Conservation (phyloP, 2,888 invertebrate genomes). For the Sinotaia quadrata region DNA sequence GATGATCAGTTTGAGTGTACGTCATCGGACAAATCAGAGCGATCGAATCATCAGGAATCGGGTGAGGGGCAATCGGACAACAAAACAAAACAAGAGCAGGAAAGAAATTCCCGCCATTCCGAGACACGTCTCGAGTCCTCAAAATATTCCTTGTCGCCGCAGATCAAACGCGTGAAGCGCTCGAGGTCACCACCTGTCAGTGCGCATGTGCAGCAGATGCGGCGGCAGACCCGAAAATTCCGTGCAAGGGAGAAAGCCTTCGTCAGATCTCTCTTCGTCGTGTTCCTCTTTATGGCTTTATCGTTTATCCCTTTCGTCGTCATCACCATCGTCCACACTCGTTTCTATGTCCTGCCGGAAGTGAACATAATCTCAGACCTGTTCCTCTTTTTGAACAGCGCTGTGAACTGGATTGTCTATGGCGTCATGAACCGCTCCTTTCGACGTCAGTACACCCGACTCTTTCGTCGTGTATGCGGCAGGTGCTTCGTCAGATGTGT, state of each 20-base stretch:
- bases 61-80: too few relatives aligned
- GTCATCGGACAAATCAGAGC: too few relatives aligned
- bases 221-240: not conserved
- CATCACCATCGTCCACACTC: conserved; percentile 1
- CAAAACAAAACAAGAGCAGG: too few relatives aligned
- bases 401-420: conserved; percentile 33
- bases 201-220: not conserved
- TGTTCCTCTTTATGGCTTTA: conserved; percentile 14
- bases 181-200: too few relatives aligned
- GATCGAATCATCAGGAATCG: too few relatives aligned
- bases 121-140: too few relatives aligned
- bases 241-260: conserved; percentile 13
- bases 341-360: conserved; percentile 7
- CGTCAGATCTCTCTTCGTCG: conserved; percentile 12
- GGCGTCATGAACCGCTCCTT: conserved; percentile 31
- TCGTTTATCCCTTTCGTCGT: conserved; percentile 14
- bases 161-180: too few relatives aligned
- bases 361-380: conserved; percentile 18
- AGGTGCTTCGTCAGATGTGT: too few relatives aligned
- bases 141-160: too few relatives aligned
- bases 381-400: conserved; percentile 25
- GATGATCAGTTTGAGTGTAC: too few relatives aligned
- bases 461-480: too few relatives aligned
- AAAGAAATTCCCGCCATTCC: too few relatives aligned
- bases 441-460: conserved; percentile 14